Base-by-base conservation (phyloP, 2,888 invertebrate genomes). In the Sarcophaga carnaria region DNA sequence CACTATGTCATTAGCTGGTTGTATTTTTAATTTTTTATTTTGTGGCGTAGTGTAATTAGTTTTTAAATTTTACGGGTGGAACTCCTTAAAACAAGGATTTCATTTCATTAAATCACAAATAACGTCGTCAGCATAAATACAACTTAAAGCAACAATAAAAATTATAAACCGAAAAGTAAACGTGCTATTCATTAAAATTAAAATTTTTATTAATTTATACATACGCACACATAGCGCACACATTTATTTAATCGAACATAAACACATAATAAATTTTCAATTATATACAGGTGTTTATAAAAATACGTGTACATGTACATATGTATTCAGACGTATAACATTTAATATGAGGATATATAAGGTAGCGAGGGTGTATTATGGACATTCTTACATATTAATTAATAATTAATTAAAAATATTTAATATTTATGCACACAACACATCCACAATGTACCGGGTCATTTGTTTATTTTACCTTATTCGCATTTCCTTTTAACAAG, bases 1-100 rank as follows among this genome's bases (percentile, higher is more conserved):
- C 22, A 22, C 22, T 22, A 22, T 22, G 22, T 1, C 1, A 22
- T 22, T 22, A 22, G 22, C 22, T 22, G 22, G 1, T 22, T 22
- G 22, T 22, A 22, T 1, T 22, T 22, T 1, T 22, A 20, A 20
- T 22, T 22, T 22, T 22, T 22, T 1, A 22, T 22, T 22, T 22
- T 22, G 22, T 22, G 22, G 22, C 22, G 1, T 22, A 22, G 22
- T 22, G 4, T 76, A 85, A 85, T 86, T 82, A 76, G 79, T 71
- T 86, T 81, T 86, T 75, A 82, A 76, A 82, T 79, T 76, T 70
- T 69, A 69, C 70, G 25, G 22, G 37, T 37, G 8, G 37, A 25
- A 71, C 62, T 66, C 76, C 71, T 84, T 84, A 69, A 80, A 76
- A 76, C 71, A 64, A 71, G 80, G 75, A 84, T 76, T 71, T 47